Evolutionary conservation across 37 sponge, comb jelly and placozoan species (phyloP).

Genomic region (Chondrosia reniformis): DNA sequence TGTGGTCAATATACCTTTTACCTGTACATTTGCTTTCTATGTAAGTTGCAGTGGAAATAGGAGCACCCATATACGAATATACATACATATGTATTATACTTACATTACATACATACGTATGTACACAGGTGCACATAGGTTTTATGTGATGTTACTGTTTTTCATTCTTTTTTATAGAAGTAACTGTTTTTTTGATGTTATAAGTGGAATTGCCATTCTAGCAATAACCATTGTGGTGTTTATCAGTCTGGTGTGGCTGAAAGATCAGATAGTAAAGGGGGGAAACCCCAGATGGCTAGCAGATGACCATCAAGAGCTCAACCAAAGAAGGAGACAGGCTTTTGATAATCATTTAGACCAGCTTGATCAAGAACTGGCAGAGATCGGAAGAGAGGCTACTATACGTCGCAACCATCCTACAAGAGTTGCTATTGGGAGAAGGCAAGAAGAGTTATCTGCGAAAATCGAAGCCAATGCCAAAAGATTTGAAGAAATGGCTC

Average conservation of each 20-base stretch:
- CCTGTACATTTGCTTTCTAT: conserved; percentile 51
- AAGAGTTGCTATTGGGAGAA: not conserved
- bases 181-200: conserved; percentile 61
- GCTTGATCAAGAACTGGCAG: conserved; percentile 23
- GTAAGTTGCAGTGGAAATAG: conserved; percentile 26
- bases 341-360: conserved; percentile 2
- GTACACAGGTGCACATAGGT: not conserved
- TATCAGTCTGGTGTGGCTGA: conserved; percentile 85
- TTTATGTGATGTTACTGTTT: not conserved
- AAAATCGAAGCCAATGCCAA: not conserved
- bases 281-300: conserved; percentile 20
- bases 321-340: not conserved
- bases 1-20: conserved; percentile 54
- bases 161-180: conserved; percentile 47
- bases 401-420: not conserved
- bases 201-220: conserved; percentile 79
- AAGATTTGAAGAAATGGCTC: not conserved
- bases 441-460: not conserved
- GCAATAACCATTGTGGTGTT: conserved; percentile 69
- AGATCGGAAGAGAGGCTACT: conserved; percentile 7
- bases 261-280: conserved; percentile 63
- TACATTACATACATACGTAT: not conserved
- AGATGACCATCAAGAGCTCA: not conserved
- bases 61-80: not conserved
- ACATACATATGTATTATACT: not conserved